Percentiles rank a stretch among this genome's conserved stretches.
Evolutionary conservation across 2,888 invertebrate genomes (phyloP).

Genomic region (Agrypnus murinus): DNA sequence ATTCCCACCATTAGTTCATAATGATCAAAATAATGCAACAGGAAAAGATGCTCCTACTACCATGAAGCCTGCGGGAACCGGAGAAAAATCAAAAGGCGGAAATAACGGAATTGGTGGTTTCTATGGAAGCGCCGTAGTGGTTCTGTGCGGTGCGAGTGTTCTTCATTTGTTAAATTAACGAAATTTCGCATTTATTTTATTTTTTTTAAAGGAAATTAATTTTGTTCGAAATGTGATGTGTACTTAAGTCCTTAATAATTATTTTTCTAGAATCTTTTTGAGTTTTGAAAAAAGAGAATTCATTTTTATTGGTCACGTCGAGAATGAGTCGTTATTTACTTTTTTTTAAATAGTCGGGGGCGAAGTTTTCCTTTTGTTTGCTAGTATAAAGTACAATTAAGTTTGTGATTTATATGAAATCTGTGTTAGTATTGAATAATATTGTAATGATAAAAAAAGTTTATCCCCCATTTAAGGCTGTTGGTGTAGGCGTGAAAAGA

Average conservation of each 20-base stretch:
- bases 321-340: too few relatives aligned
- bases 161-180: slow-evolving; percentile 29
- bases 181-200: slow-evolving; percentile 4
- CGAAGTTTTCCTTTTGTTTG: too few relatives aligned
- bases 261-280: too few relatives aligned
- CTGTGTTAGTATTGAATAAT: too few relatives aligned
- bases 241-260: slow-evolving; percentile 30
- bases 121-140: slow-evolving; percentile 14
- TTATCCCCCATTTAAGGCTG: too few relatives aligned
- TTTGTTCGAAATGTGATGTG: slow-evolving; percentile 33
- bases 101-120: slow-evolving; percentile 4
- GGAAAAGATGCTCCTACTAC: background rate
- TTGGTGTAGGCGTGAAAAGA: too few relatives aligned
- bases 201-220: background rate
- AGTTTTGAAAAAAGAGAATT: too few relatives aligned
- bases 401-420: too few relatives aligned
- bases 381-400: too few relatives aligned
- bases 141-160: slow-evolving; percentile 15
- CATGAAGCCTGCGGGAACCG: background rate
- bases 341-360: too few relatives aligned
- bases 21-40: background rate
- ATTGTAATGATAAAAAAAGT: too few relatives aligned
- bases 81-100: background rate
- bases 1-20: background rate
- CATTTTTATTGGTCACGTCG: too few relatives aligned